phyloP scores from a whole-genome alignment of 2,113 vertebrate species.

The Struthio camelus region DNA sequence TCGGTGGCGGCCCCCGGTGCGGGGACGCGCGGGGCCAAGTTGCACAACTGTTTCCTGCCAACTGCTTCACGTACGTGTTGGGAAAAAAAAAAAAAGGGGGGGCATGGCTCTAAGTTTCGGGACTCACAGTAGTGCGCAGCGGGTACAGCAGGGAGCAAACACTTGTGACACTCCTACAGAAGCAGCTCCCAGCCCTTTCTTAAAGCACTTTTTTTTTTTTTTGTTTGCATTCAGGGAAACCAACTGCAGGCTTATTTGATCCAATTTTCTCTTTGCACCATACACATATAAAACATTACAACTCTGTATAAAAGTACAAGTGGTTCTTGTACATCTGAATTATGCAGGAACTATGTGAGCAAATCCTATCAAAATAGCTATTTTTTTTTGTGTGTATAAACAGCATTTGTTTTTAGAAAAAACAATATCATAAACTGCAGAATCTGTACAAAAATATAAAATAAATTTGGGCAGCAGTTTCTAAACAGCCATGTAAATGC shows the following conservation, averaged over 20 bases:
- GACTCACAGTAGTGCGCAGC: conserved; percentile 76
- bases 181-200: conserved; percentile 73
- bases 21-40: conserved; percentile 32
- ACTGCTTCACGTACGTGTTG: conserved; percentile 67
- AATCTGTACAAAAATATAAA: conserved; percentile 93
- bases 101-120: conserved; percentile 73
- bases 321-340: conserved; percentile 81
- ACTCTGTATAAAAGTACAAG: conserved; percentile 84
- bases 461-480: conserved; percentile 86
- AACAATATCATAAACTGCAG: conserved; percentile 86
- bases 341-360: conserved; percentile 83
- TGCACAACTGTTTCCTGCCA: conserved; percentile 71
- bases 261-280: conserved; percentile 81
- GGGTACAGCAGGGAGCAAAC: conserved; percentile 71
- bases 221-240: conserved; percentile 73
- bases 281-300: conserved; percentile 81
- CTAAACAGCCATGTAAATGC: conserved; percentile 87
- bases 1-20: too few species aligned
- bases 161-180: conserved; percentile 66
- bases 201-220: conserved; percentile 63
- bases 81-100: too few species aligned
- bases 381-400: conserved; percentile 80
- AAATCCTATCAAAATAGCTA: conserved; percentile 88
- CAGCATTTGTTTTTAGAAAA: conserved; percentile 85
- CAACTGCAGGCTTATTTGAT: conserved; percentile 77